Conservation (phyloP, 2,888 invertebrate species). For the Drosophila differens region DNA sequence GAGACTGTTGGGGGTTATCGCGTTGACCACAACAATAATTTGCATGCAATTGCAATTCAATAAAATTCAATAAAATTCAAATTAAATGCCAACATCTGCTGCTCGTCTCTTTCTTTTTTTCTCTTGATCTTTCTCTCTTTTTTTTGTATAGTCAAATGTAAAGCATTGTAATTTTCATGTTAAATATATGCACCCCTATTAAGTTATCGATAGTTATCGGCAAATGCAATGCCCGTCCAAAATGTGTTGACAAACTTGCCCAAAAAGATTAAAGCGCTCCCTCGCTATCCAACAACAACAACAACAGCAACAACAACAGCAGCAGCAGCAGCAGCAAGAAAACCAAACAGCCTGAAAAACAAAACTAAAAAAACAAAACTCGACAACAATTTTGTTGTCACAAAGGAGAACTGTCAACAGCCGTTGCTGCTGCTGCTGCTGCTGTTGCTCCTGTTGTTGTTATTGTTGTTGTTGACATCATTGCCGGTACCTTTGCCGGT, state of each 20-base stretch:
- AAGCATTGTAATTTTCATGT: slow-evolving; percentile 44
- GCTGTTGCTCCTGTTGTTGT: slow-evolving; percentile 10
- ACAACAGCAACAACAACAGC: background rate
- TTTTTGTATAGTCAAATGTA: slow-evolving; percentile 28
- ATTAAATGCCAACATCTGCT: slow-evolving; percentile 58
- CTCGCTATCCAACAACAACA: background rate
- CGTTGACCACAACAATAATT: slow-evolving; percentile 36
- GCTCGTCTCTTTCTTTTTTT: background rate
- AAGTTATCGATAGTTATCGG: slow-evolving; percentile 64
- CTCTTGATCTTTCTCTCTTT: background rate
- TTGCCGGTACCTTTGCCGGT: slow-evolving; percentile 50
- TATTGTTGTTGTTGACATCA: slow-evolving; percentile 24
- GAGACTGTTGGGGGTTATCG: background rate
- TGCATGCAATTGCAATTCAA: slow-evolving; percentile 78
- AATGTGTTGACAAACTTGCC: slow-evolving; percentile 75
- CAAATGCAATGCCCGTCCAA: slow-evolving; percentile 49
- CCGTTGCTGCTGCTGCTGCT: slow-evolving; percentile 7
- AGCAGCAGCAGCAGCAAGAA: slow-evolving; percentile 5
- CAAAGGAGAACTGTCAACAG: slow-evolving; percentile 75
- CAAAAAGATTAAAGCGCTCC: slow-evolving; percentile 54
- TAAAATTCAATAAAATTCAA: slow-evolving; percentile 75
- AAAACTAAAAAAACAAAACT: slow-evolving; percentile 33
- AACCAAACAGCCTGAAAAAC: slow-evolving; percentile 5
- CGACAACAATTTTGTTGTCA: slow-evolving; percentile 77
- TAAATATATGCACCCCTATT: slow-evolving; percentile 53